Evolutionary conservation across 2,797 vertebrate species (phyloP), one percentile per base, ranked within the genome.

Genomic region (Tinamus major): DNA sequence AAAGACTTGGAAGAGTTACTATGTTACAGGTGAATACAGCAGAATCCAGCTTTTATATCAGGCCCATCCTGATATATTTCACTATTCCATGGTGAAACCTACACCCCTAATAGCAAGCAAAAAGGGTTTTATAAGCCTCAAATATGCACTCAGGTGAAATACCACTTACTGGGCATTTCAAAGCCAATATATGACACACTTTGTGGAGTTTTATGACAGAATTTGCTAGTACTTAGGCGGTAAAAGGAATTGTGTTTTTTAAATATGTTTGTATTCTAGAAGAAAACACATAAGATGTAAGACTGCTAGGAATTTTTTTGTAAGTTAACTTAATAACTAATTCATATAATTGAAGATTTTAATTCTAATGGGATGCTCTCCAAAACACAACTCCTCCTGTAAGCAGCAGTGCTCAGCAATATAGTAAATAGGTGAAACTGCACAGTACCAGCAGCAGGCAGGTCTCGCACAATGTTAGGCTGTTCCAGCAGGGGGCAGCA

Each of bases 401-500:
- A 26, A 83, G 8, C 74, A 65, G 59, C 48, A 88, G 61, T 12
- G 7, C 19, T 24, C 31, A 39, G 48, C 14, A n/a, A n/a, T 39
- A 5, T 16, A 13, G 23, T 11, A 74, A 90, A 42, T 11, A 42
- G 83, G 0, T 39, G 6, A 26, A 94, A 64, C 2, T 81, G 13
- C 33, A n/a, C 29, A 69, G 37, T 97, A 99, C 99, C 99, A 98
- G 99, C 98, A 48, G 99, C 99, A 55, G 99, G 97, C 37, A 99
- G 98, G 48, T 98, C 99, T 27, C 98, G 98, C 13, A 98, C 93
- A 4, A 99, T 99, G 93, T 99, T 99, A 9, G 99, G 99, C 19
- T 98, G 99, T 81, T 99, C 99, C 84, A 99, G 98, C n/a, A 98
- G 95, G 0, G 96, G 96, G 88, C 99, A 99, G 79, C 95, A 97